These are phyloP conservation scores for Ooceraea biroi DNA, from an alignment of 1,140 invertebrate species.

Conservation along the genomic window DNA sequence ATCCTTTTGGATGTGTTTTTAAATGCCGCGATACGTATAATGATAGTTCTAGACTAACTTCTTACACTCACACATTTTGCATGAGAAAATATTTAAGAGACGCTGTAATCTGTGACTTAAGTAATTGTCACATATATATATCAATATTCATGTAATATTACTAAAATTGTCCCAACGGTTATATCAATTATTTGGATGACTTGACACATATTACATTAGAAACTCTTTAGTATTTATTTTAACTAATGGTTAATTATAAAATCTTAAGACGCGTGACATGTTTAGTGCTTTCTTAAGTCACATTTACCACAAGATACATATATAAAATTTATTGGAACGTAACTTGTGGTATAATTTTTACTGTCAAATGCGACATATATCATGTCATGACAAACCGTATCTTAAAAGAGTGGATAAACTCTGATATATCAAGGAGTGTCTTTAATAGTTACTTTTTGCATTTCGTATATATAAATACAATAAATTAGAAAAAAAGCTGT, in stretches of 20 bases:
- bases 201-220: neutral
- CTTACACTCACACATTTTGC: neutral
- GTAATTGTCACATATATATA: neutral
- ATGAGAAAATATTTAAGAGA: neutral
- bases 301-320: constrained; percentile 52
- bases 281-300: too few species aligned
- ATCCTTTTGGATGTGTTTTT: neutral
- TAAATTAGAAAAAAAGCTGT: neutral
- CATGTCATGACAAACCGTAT: neutral
- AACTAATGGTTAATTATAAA: constrained; percentile 13
- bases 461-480: neutral
- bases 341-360: constrained; percentile 32
- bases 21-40: neutral
- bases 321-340: constrained; percentile 51
- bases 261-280: neutral
- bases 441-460: neutral
- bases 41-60: neutral
- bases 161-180: neutral
- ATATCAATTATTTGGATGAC: neutral
- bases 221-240: neutral
- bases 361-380: neutral
- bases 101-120: neutral
- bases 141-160: neutral
- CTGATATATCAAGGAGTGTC: neutral
- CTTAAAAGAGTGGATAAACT: constrained; percentile 17